Percentiles rank a stretch among this genome's conserved stretches.
phyloP scores from a whole-genome alignment of 2,113 vertebrate species.

The Pelecanoides urinatrix region DNA sequence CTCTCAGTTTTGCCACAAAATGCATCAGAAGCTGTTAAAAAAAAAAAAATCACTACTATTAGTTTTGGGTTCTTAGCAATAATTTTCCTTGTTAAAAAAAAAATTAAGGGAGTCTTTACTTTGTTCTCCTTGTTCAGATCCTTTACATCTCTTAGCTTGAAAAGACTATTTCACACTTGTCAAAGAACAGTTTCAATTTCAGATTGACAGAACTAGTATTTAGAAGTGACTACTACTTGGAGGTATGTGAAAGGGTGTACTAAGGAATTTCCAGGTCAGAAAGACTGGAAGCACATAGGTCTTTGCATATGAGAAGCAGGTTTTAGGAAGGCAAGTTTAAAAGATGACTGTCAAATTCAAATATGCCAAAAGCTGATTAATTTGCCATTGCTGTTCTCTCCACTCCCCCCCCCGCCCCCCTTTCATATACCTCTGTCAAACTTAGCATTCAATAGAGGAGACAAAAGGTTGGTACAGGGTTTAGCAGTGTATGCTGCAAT shows the following conservation, averaged over 20 bases:
- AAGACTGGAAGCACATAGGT: neutral
- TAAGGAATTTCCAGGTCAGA: neutral
- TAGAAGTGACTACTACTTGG: neutral
- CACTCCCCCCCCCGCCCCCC: neutral
- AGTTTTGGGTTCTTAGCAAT: neutral
- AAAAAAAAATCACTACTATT: neutral
- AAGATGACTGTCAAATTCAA: neutral
- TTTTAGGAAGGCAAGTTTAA: neutral
- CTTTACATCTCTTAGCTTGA: neutral
- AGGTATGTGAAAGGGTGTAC: neutral
- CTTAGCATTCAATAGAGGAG: neutral
- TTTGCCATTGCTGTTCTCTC: neutral
- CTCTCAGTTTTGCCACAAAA: neutral
- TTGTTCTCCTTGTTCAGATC: neutral
- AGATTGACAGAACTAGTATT: neutral
- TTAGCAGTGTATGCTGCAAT: neutral
- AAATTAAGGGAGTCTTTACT: neutral
- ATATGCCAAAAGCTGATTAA: neutral
- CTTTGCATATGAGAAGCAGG: neutral
- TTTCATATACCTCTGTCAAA: neutral
- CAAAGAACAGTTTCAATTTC: neutral
- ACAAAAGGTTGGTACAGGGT: neutral
- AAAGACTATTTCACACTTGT: neutral
- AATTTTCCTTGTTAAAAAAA: neutral
- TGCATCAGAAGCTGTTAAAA: neutral